Evolutionary conservation across 2,888 invertebrate species (phyloP).

Genomic region (Mimachlamys varia): DNA sequence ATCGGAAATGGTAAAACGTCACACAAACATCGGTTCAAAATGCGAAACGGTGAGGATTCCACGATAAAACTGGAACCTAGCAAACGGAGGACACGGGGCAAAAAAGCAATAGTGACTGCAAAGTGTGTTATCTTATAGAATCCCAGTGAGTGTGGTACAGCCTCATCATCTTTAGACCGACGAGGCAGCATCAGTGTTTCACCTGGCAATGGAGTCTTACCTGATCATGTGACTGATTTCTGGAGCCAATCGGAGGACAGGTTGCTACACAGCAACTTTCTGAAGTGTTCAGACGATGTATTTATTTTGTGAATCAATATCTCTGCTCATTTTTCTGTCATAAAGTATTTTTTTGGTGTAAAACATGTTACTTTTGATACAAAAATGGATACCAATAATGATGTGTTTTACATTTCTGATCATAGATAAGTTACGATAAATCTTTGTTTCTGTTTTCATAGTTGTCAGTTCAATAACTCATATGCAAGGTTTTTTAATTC

Average conservation of each 20-base stretch:
- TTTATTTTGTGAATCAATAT: background rate
- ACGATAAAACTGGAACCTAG: conserved; percentile 76
- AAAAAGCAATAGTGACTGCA: conserved; percentile 67
- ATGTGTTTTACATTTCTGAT: too few relatives aligned
- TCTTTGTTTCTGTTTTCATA: too few relatives aligned
- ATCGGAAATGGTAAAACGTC: conserved; percentile 59
- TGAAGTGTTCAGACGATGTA: background rate
- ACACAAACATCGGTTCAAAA: conserved; percentile 60
- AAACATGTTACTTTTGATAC: background rate
- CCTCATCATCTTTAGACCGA: too few relatives aligned
- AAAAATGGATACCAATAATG: too few relatives aligned
- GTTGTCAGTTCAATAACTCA: too few relatives aligned
- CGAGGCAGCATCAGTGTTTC: background rate
- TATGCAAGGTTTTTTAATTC: too few relatives aligned
- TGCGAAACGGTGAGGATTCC: conserved; percentile 63
- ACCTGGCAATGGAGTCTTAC: background rate
- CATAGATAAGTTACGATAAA: too few relatives aligned
- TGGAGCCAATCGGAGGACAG: background rate
- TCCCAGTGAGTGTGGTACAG: background rate
- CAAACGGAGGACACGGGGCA: conserved; percentile 75
- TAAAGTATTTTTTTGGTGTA: background rate
- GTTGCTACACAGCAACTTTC: background rate
- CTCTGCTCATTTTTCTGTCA: background rate
- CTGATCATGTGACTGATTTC: background rate
- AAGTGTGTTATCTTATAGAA: conserved; percentile 75